Percentiles rank a stretch among this genome's conserved stretches.
Evolutionary conservation across 2,113 vertebrate species (phyloP).

Genomic region (Pleuronectes platessa): DNA sequence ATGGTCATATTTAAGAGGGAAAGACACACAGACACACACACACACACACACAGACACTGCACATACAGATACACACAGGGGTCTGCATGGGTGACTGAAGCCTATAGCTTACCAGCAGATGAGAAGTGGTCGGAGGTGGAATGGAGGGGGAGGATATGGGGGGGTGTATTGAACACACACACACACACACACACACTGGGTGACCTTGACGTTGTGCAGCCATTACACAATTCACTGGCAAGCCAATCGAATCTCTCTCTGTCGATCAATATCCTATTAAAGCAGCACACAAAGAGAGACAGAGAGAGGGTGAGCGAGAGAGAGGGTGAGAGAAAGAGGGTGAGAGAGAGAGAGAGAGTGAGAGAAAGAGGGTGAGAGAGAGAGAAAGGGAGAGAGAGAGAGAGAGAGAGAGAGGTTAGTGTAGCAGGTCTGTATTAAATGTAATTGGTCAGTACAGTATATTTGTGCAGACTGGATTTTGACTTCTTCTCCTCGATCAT

Average conservation of each 20-base stretch:
- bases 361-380: too few relatives aligned
- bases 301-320: slow-evolving; percentile 42
- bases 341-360: too few relatives aligned
- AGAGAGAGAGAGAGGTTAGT: slow-evolving; percentile 39
- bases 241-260: slow-evolving; percentile 93
- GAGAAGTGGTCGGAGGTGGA: slow-evolving; percentile 42
- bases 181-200: slow-evolving; percentile 51
- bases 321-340: slow-evolving; percentile 18
- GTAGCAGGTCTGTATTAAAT: slow-evolving; percentile 53
- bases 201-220: slow-evolving; percentile 96
- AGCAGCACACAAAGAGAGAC: slow-evolving; percentile 6
- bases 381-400: slow-evolving; percentile 25
- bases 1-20: slow-evolving; percentile 22
- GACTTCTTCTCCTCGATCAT: slow-evolving; percentile 41
- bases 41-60: slow-evolving; percentile 13
- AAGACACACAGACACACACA: neutral
- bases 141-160: neutral
- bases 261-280: slow-evolving; percentile 91
- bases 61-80: slow-evolving; percentile 9
- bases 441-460: slow-evolving; percentile 63
- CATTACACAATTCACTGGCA: slow-evolving; percentile 96
- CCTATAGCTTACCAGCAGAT: slow-evolving; percentile 64
- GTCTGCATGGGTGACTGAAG: slow-evolving; percentile 64
- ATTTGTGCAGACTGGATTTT: slow-evolving; percentile 44
- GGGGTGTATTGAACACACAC: slow-evolving; percentile 48